phyloP scores from a whole-genome alignment of 2,888 invertebrate genomes.

The Tetranychus truncatus region DNA sequence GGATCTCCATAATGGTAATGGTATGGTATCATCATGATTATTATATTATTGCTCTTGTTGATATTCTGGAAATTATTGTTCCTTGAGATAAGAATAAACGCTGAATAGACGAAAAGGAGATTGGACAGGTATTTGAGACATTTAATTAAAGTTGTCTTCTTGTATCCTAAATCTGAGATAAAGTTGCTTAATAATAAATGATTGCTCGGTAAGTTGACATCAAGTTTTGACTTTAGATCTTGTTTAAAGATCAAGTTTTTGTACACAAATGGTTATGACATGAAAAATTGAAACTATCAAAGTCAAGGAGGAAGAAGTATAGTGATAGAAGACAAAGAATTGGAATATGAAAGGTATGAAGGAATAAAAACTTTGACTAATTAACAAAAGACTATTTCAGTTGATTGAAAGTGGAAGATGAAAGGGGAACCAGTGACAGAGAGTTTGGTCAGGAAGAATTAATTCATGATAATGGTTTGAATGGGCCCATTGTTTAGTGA shows the following conservation, averaged over 20 bases:
- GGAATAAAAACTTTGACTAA: background rate
- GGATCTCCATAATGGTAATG: background rate
- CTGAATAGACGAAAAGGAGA: background rate
- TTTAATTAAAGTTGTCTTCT: too few species aligned
- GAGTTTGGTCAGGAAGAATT: background rate
- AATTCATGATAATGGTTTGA: background rate
- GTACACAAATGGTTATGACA: background rate
- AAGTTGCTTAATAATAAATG: too few species aligned
- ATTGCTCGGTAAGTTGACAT: background rate
- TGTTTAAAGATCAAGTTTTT: background rate
- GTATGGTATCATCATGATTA: background rate
- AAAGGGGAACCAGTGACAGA: background rate
- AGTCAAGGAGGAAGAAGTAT: background rate
- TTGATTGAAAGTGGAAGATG: background rate
- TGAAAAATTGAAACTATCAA: background rate
- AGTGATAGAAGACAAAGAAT: background rate
- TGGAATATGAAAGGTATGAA: background rate
- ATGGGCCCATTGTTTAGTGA: background rate
- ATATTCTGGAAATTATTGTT: background rate
- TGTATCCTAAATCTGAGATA: too few species aligned
- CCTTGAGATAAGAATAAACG: background rate
- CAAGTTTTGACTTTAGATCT: background rate
- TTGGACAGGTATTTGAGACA: too few species aligned
- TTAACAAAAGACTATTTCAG: background rate
- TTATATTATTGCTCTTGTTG: background rate